Base-by-base conservation (phyloP, 2,888 invertebrate species). In the Habrosyne pyritoides region DNA sequence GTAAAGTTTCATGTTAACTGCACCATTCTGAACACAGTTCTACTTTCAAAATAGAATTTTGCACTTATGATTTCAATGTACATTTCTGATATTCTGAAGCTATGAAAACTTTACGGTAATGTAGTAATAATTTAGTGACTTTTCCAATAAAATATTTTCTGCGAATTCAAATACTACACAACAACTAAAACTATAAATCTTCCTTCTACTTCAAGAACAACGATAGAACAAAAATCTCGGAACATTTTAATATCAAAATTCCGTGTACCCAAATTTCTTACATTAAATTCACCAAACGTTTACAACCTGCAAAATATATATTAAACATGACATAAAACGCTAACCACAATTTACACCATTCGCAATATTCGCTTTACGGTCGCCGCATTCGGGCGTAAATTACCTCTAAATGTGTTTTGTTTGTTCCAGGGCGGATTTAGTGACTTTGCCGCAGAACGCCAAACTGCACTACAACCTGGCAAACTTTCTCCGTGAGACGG, bases 381-480 rank as follows among this genome's bases (percentile, higher is more conserved):
- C 62, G 61, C 71, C 67, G 71, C 67, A 69, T 79, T 79, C 63
- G 60, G 52, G 54, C 71, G 73, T 86, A 84, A 83, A 86, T 86
- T 78, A 84, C 79, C 74, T 54, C 73, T 60, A 79, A 85, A 84
- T 86, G 86, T 85, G 83, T 85, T 83, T 87, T 86, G 86, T 85
- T 84, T 82, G 81, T 92, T 93, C 86, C 93, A 97, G 97, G 80
- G 95, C 97, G 75, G 98, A 97, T 68, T 92, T 98, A 79, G 93
- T 94, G 84, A 95, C 95, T 67, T 89, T 97, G 72, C 97, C 97
- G 52, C 95, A 96, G 86, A 98, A 98, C 88, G 97, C 97, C 70
- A 98, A 98, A 93, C 96, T 97, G 94, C 97, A 97, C 93, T 98
- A 97, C 94, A 98, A 98, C 94, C 97, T 96, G 79, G 98, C 95